Percentiles rank a stretch among this genome's conserved stretches.
These are phyloP conservation scores for Phalacrocorax carbo DNA, from an alignment of 2,113 vertebrate species.

Conservation along the genomic window DNA sequence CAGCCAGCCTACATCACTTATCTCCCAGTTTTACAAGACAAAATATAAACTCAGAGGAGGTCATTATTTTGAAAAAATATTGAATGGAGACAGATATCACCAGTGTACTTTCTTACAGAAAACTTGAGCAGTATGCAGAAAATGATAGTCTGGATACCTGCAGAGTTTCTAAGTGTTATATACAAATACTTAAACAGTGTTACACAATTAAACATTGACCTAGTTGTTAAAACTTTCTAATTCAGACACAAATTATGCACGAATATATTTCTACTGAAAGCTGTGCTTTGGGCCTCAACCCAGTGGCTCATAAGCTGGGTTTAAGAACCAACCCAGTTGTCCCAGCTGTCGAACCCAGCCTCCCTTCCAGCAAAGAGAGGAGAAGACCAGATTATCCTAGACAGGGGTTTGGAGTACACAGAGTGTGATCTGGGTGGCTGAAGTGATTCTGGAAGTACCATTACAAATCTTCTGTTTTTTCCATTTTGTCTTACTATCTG, in stretches of 20 bases:
- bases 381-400: background rate
- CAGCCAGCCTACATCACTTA: background rate
- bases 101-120: background rate
- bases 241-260: background rate
- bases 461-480: background rate
- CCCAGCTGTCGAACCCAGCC: background rate
- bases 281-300: background rate
- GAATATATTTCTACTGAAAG: background rate
- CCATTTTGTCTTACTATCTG: background rate
- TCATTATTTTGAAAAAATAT: conserved; percentile 2
- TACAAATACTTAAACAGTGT: background rate
- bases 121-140: background rate
- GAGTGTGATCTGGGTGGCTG: background rate
- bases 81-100: background rate
- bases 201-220: background rate
- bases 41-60: background rate
- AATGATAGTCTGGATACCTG: background rate
- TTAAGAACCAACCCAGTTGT: background rate
- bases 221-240: background rate
- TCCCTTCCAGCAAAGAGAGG: background rate
- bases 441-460: background rate
- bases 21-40: background rate
- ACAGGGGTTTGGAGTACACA: background rate
- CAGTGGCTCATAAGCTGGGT: background rate
- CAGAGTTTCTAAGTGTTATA: background rate